phyloP scores from a whole-genome alignment of 2,888 invertebrate genomes.

The Antheraea yamamai region DNA sequence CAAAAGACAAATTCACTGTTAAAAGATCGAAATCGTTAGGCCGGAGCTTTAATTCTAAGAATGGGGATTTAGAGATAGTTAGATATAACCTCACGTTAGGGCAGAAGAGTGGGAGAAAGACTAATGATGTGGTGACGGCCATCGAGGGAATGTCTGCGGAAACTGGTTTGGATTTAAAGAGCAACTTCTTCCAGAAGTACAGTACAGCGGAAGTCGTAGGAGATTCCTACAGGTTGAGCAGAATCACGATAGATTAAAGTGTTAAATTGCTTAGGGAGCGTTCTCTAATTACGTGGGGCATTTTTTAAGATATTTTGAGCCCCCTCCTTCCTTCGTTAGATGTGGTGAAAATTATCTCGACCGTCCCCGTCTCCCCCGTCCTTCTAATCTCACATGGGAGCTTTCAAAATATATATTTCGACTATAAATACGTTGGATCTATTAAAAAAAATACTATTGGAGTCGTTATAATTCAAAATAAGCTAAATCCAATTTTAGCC shows the following conservation, averaged over 20 bases:
- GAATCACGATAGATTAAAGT: constrained; percentile 63
- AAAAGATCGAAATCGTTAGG: constrained; percentile 71
- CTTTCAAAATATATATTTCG: too few species aligned
- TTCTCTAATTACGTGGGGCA: too few species aligned
- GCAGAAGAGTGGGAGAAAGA: constrained; percentile 53
- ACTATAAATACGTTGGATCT: too few species aligned
- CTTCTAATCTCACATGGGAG: too few species aligned
- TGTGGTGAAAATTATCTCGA: too few species aligned
- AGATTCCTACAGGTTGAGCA: constrained; percentile 66
- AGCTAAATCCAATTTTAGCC: too few species aligned
- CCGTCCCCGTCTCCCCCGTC: too few species aligned
- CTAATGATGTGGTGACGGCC: constrained; percentile 72
- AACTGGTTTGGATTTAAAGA: constrained; percentile 63
- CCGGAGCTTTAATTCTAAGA: constrained; percentile 60
- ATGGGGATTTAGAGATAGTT: constrained; percentile 55
- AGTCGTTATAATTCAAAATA: too few species aligned
- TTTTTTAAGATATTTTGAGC: too few species aligned
- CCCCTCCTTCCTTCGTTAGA: too few species aligned
- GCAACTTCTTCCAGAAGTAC: constrained; percentile 62
- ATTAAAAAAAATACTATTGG: too few species aligned
- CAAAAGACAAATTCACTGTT: constrained; percentile 64
- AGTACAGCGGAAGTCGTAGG: constrained; percentile 62
- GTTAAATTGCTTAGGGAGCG: constrained; percentile 30
- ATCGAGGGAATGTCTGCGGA: constrained; percentile 61
- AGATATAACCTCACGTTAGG: constrained; percentile 69